Evolutionary conservation across 2,888 invertebrate genomes (phyloP).

Genomic region (Galeopsomyia nigrocyanea): DNA sequence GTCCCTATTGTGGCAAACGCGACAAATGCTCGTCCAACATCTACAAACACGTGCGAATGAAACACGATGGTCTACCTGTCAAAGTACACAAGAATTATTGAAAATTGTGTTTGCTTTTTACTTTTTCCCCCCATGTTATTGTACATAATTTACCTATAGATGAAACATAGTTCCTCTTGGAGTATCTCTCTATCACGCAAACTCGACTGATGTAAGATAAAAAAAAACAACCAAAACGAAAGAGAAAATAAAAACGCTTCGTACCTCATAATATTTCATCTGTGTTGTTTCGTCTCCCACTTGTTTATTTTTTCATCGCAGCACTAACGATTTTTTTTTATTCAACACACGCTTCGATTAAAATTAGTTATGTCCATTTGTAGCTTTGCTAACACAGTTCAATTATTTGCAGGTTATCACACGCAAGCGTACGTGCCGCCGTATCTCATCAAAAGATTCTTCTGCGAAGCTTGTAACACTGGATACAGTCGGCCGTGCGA

Average conservation of each 20-base stretch:
- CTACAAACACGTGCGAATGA: slow-evolving; percentile 64
- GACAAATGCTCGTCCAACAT: slow-evolving; percentile 73
- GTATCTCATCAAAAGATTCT: not conserved
- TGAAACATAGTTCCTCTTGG: too few species aligned
- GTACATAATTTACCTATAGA: too few species aligned
- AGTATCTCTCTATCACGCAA: too few species aligned
- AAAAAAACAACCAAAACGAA: not conserved
- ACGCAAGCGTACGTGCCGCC: not conserved
- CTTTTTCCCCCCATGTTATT: too few species aligned
- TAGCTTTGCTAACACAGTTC: not conserved
- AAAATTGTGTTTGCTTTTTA: not conserved
- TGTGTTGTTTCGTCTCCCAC: too few species aligned
- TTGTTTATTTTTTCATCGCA: too few species aligned
- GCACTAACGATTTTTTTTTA: too few species aligned
- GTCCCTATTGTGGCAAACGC: slow-evolving; percentile 67
- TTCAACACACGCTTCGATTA: too few species aligned
- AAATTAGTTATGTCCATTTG: not conserved
- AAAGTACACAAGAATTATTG: slow-evolving; percentile 59
- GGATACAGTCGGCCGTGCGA: slow-evolving; percentile 65
- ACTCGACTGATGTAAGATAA: not conserved
- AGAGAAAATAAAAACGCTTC: not conserved
- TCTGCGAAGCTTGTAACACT: slow-evolving; percentile 55
- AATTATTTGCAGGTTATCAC: slow-evolving; percentile 25
- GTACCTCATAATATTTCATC: too few species aligned
- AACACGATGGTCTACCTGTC: slow-evolving; percentile 63